Evolutionary conservation across 2,797 vertebrate genomes (phyloP).

Genomic region (Bovichtus variegatus): DNA sequence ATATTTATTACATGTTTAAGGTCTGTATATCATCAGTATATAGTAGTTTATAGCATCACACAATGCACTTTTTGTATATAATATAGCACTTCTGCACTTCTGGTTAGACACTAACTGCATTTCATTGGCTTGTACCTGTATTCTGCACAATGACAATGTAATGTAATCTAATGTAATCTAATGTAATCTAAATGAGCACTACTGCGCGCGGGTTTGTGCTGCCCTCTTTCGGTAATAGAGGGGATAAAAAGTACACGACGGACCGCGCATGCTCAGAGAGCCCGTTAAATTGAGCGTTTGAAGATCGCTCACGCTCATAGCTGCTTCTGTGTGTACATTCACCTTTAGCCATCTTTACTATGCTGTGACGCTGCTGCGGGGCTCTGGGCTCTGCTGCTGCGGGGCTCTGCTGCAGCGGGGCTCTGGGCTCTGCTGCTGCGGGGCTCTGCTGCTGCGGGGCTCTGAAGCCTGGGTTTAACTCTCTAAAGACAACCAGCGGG

Average conservation of each 20-base stretch:
- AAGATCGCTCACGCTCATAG: background rate
- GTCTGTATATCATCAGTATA: no score
- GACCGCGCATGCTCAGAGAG: conserved; percentile 43
- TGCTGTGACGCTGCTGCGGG: conserved; percentile 76
- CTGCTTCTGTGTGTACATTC: conserved; percentile 59
- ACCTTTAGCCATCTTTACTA: conserved; percentile 83
- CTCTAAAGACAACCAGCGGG: conserved; percentile 70
- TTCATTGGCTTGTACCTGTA: no score
- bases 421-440: conserved; percentile 73
- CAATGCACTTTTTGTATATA: no score
- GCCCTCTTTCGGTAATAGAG: conserved; percentile 33
- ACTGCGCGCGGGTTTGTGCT: background rate
- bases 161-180: no score
- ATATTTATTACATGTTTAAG: no score
- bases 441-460: conserved; percentile 72
- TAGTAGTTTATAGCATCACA: no score
- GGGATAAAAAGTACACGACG: background rate
- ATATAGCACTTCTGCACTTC: no score
- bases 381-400: conserved; percentile 72
- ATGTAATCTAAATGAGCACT: background rate
- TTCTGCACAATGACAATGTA: no score
- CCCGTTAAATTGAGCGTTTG: no score
- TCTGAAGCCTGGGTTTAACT: conserved; percentile 70
- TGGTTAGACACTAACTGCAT: no score
- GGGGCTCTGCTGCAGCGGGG: conserved; percentile 70